Evolutionary conservation across 1,140 invertebrate species (phyloP), one percentile per base, ranked within the genome.

Genomic region (Sweltsa coloradensis): DNA sequence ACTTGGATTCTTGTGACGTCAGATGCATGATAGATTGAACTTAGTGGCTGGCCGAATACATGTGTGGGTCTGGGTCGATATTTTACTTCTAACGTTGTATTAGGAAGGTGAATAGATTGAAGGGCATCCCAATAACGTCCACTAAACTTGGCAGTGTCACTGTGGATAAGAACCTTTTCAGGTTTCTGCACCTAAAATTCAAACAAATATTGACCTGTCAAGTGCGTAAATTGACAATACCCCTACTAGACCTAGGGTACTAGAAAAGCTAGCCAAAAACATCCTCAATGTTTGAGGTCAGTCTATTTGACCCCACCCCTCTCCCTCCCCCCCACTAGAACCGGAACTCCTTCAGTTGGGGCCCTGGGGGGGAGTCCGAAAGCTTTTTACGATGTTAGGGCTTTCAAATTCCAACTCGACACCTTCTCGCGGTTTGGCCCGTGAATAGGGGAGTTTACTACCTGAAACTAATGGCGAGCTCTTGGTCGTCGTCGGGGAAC

Each of bases 1-100:
- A 67, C 50, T 31, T 55, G 41, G 7, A 69, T 50, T 22, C 67
- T 50, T 14, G 57, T 55, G 14, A 69, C 54, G 52, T 69, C 67
- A 14, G 63, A 55, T 16, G 57, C 52, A 47, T 68, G 66, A 50
- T 59, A 63, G 6, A 67, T 41, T 4, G 56, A 57, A 47, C 57
- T 59, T 19, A 62, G 41, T n/a, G 47, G 51, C 37, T 62, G 58
- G 13, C 60, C 60, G 50, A 53, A 62, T 7, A 62, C 56, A 47
- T 59, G 54, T 14, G 55, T 55, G 2, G 60, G 60, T 37, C 40
- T 43, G 19, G 26, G 11, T 9, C 55, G 23, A 18, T 34, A 46
- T 11, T 42, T 25, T 14, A 59, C 14, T 29, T 48, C 13, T 14
- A 60, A 34, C 7, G 44, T 45, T 5, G 50, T 43, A 25, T 49